Evolutionary conservation across 2,113 vertebrate species (phyloP), one percentile per base, ranked within the genome.

Genomic region (Chionodraco myersi): DNA sequence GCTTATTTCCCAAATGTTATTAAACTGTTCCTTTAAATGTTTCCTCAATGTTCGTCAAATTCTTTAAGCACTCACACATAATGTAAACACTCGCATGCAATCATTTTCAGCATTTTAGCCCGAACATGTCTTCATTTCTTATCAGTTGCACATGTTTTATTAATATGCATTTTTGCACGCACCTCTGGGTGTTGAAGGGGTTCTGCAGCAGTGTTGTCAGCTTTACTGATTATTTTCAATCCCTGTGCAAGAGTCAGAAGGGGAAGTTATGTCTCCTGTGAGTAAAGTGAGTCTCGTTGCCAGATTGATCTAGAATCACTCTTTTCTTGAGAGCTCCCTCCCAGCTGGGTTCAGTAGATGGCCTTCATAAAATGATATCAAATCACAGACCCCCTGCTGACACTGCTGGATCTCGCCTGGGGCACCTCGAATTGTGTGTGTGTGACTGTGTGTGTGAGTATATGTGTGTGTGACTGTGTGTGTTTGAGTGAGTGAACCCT

Each of bases 231-330:
- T 62, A 49, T 72, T 47, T 13, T 78, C 45, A 54, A 51, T 59
- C 45, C 49, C n/a, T 59, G 16, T 59, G 16, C 10, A 0, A 65
- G 30, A 60, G n/a, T 49, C 10, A 30, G 26, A 30, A 30, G 26
- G 26, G 26, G 26, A 30, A 30, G 26, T 3, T 30, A 3, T 30
- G 26, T 30, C 26, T 51, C 36, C 36, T 36, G 45, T 15, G 51
- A 26, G 51, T 30, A 54, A 14, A 61, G 49, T 52, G 30, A 86
- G 65, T 81, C 82, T 82, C 44, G 23, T 65, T 72, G 45, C 49
- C 78, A 18, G 11, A 21, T 83, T 82, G 61, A 74, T 71, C 59
- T 83, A 62, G 66, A 87, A 86, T 48, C 74, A 80, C 18, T 6
- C 75, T 61, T 69, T 51, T 79, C 51, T 56, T 34, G 12, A 49